phyloP scores from a whole-genome alignment of 2,113 vertebrate species.

The Haplotaxodon microlepis region DNA sequence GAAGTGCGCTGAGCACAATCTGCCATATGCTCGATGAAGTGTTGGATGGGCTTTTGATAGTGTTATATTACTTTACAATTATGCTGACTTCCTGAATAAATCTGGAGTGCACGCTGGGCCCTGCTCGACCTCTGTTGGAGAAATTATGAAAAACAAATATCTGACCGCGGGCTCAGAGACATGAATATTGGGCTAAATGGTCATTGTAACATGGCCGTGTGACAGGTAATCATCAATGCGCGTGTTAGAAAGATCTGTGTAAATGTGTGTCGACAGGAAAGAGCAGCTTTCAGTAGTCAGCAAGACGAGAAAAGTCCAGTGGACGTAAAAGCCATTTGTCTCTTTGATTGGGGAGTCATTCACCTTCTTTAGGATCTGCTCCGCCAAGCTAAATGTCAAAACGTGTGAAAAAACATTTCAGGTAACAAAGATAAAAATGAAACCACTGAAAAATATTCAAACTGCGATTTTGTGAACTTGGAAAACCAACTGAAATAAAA shows the following conservation, averaged over 20 bases:
- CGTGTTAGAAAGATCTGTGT: neutral
- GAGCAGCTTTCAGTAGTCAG: neutral
- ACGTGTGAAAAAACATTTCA: neutral
- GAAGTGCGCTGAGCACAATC: neutral
- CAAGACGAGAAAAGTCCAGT: neutral
- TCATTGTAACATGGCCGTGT: neutral
- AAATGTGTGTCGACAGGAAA: neutral
- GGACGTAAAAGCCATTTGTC: neutral
- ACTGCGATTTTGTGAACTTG: neutral
- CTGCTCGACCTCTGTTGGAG: neutral
- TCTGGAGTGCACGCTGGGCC: neutral
- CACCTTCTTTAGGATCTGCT: neutral
- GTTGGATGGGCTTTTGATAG: neutral
- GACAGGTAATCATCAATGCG: neutral
- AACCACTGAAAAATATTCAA: neutral
- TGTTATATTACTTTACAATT: neutral
- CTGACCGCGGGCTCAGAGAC: neutral
- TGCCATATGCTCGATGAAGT: neutral
- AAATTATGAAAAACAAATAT: neutral
- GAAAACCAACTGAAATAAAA: neutral
- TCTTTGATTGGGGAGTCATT: neutral
- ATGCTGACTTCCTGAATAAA: neutral
- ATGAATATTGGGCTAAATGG: neutral
- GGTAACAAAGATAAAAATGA: neutral
- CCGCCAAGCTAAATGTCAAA: neutral